phyloP scores from a whole-genome alignment of 2,113 vertebrate genomes.

The Eublepharis macularius region DNA sequence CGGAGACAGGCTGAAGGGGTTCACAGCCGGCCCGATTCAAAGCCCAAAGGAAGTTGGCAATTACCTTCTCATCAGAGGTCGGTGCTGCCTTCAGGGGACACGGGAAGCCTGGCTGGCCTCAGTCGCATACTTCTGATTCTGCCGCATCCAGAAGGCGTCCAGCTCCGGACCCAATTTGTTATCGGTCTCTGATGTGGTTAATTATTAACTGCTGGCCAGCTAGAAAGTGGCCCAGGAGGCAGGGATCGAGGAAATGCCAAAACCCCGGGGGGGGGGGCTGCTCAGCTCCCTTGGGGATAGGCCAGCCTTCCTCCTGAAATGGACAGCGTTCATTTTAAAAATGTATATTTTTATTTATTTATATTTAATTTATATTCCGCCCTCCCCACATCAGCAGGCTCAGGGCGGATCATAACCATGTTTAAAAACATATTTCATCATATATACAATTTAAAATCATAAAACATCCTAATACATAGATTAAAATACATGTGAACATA shows the following conservation, averaged over 20 bases:
- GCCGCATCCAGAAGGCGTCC: neutral
- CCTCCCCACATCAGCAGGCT: too few species aligned
- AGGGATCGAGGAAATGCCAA: neutral
- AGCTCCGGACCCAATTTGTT: neutral
- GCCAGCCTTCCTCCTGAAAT: too few species aligned
- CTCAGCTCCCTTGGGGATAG: too few species aligned
- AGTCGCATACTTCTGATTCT: neutral
- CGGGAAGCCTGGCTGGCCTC: neutral
- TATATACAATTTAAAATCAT: too few species aligned
- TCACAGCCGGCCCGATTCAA: neutral
- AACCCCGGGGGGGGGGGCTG: neutral
- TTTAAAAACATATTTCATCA: too few species aligned
- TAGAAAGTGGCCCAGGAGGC: neutral
- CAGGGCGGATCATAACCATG: too few species aligned
- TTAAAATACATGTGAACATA: too few species aligned
- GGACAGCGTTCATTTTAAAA: too few species aligned
- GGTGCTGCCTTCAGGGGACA: too few species aligned
- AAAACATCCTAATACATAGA: too few species aligned
- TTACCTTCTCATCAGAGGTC: neutral
- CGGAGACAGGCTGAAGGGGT: neutral
- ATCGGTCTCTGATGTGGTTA: neutral
- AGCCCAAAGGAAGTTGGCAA: neutral
- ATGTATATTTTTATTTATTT: too few species aligned
- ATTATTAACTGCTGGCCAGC: neutral
- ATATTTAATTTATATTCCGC: too few species aligned